Conservation (phyloP, 2,797 vertebrate species). For the Pseudomugil tenellus region DNA sequence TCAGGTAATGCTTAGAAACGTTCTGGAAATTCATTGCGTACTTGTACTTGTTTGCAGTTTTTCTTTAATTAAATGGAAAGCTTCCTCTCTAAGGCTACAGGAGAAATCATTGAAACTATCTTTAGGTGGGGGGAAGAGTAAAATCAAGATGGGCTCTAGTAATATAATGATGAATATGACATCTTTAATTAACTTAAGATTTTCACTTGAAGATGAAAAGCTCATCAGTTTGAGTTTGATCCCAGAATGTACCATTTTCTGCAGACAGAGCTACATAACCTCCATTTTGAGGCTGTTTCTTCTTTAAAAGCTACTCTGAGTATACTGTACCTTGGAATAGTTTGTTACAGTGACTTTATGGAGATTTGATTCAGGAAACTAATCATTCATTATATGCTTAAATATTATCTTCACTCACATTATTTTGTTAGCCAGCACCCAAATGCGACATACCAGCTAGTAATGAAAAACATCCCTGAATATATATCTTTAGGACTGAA, state of each 20-base stretch:
- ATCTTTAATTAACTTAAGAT: not conserved
- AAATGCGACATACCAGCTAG: slow-evolving; percentile 34
- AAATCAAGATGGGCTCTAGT: no score
- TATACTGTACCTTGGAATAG: not conserved
- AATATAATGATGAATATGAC: not conserved
- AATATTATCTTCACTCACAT: slow-evolving; percentile 12
- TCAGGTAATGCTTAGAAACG: not conserved
- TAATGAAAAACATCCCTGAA: slow-evolving; percentile 68
- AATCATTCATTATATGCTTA: slow-evolving; percentile 6
- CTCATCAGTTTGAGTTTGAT: not conserved
- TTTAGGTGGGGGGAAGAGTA: no score
- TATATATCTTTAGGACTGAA: slow-evolving; percentile 55
- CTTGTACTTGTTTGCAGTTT: no score
- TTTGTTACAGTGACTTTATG: not conserved
- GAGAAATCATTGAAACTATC: no score
- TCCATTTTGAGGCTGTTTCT: not conserved
- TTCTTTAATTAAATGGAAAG: not conserved
- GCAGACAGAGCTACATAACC: not conserved
- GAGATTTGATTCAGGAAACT: not conserved
- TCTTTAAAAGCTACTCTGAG: not conserved
- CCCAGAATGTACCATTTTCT: not conserved
- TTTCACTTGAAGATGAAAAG: not conserved
- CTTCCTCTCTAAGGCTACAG: no score
- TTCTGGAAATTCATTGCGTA: not conserved
- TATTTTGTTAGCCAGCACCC: slow-evolving; percentile 21